A percentile compares a stretch with the other conserved stretches of the same genome.
Evolutionary conservation across 2,113 vertebrate genomes (phyloP).

Genomic region (Semnornis frantzii): DNA sequence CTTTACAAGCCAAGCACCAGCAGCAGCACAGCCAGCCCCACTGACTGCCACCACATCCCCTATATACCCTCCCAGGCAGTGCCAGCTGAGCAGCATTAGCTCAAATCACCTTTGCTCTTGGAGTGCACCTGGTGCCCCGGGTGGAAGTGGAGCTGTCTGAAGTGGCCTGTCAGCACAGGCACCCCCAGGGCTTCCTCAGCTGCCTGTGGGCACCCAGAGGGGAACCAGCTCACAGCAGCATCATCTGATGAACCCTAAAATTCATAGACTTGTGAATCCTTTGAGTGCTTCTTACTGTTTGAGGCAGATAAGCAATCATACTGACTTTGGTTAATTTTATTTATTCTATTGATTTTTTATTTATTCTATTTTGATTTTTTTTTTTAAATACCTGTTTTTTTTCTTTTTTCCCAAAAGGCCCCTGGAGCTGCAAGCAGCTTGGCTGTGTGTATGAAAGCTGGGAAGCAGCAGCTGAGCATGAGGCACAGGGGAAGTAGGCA

Average conservation of each 20-base stretch:
- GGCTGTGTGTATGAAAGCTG: background rate
- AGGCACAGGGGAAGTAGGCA: background rate
- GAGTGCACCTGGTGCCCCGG: background rate
- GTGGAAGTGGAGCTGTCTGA: fast-evolving
- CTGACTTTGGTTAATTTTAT: background rate
- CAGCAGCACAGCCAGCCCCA: background rate
- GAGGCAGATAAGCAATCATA: background rate
- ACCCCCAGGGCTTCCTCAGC: background rate
- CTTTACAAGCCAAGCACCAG: fast-evolving
- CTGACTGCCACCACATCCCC: fast-evolving
- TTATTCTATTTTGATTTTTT: conserved; percentile 45
- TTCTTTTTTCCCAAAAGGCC: background rate
- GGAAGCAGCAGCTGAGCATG: background rate
- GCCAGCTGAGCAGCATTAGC: background rate
- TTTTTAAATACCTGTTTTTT: background rate
- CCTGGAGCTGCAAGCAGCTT: background rate
- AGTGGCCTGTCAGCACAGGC: fast-evolving
- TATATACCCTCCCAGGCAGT: background rate
- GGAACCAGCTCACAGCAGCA: background rate
- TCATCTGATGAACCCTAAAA: background rate
- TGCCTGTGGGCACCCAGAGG: background rate
- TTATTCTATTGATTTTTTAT: conserved; percentile 43
- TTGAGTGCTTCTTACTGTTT: background rate
- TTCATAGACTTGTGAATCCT: background rate
- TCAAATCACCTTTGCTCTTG: background rate